Base-by-base conservation (phyloP, 92 coral and sea anemone genomes). In the Parazoanthus atlanticus region DNA sequence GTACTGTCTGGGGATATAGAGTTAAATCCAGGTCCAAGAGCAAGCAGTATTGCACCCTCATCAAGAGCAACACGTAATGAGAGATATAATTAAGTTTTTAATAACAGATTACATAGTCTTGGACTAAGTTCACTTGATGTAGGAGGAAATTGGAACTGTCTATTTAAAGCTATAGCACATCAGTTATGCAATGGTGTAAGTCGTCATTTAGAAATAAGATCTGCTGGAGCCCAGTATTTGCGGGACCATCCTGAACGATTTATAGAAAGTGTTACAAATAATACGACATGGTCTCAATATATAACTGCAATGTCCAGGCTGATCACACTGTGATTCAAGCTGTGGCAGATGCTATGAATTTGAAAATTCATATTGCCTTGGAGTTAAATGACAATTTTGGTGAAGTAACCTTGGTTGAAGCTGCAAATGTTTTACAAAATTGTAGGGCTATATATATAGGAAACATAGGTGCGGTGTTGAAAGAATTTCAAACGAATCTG, bases 101-200 rank as follows among this genome's bases (percentile, higher is more conserved):
- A 82, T 30, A 36, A 82, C 46, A 82, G 86, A 30, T 56, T 82
- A 56, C 75, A 47, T 34, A 34, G 2, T 34, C 38, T 58, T 79
- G 85, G 85, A 32, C 66, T 88, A 66, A 88, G 77, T 78, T 84
- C 90, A 78, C 85, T 78, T 1, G 90, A 88, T 38, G 85, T 88
- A 76, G 86, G 90, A 61, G 90, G 90, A 76, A 76, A 78, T 30
- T 78, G 85, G 46, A 46, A 78, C 66, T 61, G 85, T n/a, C 58
- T 88, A 36, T 88, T 88, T 56, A 66, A 29, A 79, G 79, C 90
- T 65, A 19, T 79, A 66, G 71, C 82, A 41, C 82, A 75, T 54
- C 89, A 86, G 82, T 76, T 76, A 19, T 40, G 38, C 30, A 38
- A 76, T 76, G 80, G 16, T 76, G 80, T 5, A 76, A 76, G 54